phyloP scores from a whole-genome alignment of 2,113 vertebrate species.

The Glareola pratincola region DNA sequence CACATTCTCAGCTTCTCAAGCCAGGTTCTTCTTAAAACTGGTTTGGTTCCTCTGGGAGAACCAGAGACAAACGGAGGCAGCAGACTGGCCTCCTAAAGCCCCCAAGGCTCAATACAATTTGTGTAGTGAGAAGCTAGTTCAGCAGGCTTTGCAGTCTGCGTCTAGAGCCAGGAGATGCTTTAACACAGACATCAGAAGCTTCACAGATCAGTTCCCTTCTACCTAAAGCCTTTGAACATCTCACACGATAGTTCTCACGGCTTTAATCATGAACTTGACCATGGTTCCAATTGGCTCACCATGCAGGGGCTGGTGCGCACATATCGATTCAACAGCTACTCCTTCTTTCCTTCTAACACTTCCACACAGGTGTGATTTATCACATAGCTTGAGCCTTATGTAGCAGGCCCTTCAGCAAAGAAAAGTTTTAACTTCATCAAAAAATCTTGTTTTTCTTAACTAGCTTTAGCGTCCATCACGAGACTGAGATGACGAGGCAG shows the following conservation, averaged over 20 bases:
- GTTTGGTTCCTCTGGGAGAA: conserved; percentile 21
- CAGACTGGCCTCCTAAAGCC: background rate
- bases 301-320: background rate
- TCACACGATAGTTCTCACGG: background rate
- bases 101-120: background rate
- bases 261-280: conserved; percentile 5
- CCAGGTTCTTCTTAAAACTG: background rate
- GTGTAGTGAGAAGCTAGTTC: background rate
- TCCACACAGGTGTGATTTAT: background rate
- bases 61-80: background rate
- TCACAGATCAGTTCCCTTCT: background rate
- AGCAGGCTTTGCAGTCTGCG: conserved; percentile 18
- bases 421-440: background rate
- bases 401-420: background rate
- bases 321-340: background rate
- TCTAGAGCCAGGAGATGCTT: background rate
- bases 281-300: background rate
- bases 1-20: background rate
- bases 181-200: conserved; percentile 41
- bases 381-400: background rate
- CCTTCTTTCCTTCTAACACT: background rate
- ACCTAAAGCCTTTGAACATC: conserved; percentile 4
- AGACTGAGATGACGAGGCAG: background rate
- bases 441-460: background rate
- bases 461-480: background rate